phyloP scores from a whole-genome alignment of 2,797 vertebrate genomes.

The Synaphobranchus kaupii region DNA sequence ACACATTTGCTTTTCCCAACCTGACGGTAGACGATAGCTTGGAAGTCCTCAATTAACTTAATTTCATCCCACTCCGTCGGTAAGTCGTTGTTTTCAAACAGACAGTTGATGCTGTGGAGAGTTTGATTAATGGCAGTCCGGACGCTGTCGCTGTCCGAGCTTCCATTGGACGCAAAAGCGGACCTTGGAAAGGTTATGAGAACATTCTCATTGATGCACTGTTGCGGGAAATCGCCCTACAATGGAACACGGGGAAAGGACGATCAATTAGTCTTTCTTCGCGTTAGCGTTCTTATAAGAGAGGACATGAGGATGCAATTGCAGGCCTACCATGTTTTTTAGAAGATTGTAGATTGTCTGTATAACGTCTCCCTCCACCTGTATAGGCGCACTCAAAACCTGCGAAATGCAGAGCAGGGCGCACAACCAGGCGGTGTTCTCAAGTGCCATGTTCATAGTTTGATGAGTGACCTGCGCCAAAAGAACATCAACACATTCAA shows the following conservation, averaged over 20 bases:
- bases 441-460: conserved; percentile 37
- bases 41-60: conserved; percentile 36
- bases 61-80: conserved; percentile 28
- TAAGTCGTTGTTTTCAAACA: conserved; percentile 30
- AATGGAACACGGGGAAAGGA: neutral
- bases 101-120: conserved; percentile 31
- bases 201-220: conserved; percentile 39
- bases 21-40: conserved; percentile 40
- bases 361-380: conserved; percentile 35
- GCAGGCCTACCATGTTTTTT: conserved; percentile 37
- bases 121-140: conserved; percentile 42
- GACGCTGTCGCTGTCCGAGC: neutral
- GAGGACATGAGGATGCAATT: neutral
- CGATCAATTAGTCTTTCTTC: neutral
- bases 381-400: conserved; percentile 29
- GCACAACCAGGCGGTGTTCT: conserved; percentile 33
- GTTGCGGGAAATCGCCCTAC: conserved; percentile 42
- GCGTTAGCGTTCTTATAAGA: neutral
- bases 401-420: conserved; percentile 31
- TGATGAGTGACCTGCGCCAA: conserved; percentile 12
- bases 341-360: conserved; percentile 24
- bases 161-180: conserved; percentile 28
- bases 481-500: conserved; percentile 3
- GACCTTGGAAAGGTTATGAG: conserved; percentile 37
- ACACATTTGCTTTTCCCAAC: conserved; percentile 45